Conservation (phyloP, 2,797 vertebrate genomes). For the Malurus leucopterus region DNA sequence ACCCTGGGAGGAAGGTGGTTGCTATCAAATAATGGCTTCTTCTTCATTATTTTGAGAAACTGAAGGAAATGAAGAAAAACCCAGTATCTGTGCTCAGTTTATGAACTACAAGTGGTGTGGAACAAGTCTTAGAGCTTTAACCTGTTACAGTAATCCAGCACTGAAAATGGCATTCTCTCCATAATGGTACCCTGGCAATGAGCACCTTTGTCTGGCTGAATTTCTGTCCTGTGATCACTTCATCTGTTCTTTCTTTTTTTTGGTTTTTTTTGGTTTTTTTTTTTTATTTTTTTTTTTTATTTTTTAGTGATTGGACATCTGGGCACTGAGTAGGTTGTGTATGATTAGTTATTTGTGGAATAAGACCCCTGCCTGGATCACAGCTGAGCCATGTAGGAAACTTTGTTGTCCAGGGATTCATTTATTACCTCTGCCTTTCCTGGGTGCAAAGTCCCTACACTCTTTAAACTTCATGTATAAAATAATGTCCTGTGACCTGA, state of each 20-base stretch:
- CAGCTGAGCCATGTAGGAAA: background rate
- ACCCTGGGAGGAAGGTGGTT: rapidly evolving
- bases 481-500: background rate
- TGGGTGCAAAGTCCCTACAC: background rate
- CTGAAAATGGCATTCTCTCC: background rate
- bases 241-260: background rate
- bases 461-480: background rate
- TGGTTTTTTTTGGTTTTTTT: too few species aligned
- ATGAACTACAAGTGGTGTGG: background rate
- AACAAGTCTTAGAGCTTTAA: background rate
- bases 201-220: background rate
- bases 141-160: background rate
- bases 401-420: background rate
- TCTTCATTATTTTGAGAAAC: background rate
- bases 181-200: background rate
- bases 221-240: background rate
- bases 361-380: background rate
- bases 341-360: background rate
- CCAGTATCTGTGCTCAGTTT: background rate
- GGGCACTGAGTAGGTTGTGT: background rate
- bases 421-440: background rate
- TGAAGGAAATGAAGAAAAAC: background rate
- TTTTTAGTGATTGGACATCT: background rate
- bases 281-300: too few species aligned
- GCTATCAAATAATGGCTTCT: background rate